Evolutionary conservation across 2,797 vertebrate species (phyloP).

Genomic region (Platyrinchus mystaceus): DNA sequence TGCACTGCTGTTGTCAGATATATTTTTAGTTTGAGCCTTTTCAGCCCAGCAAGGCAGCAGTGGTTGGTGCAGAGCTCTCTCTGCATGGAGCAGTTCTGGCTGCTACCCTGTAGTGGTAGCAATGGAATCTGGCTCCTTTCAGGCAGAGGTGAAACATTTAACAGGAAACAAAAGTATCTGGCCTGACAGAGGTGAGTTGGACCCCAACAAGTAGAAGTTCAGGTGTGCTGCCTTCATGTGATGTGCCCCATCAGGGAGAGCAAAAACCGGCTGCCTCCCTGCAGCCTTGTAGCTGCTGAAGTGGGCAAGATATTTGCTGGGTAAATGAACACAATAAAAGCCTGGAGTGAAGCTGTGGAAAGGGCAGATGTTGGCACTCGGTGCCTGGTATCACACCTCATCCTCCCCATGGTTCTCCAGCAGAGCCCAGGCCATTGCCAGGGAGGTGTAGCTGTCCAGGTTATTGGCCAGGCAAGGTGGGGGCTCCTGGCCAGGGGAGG

Average conservation of each 20-base stretch:
- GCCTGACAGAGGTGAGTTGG: background rate
- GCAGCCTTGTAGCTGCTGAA: background rate
- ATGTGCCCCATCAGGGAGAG: background rate
- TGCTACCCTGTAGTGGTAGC: fast-evolving
- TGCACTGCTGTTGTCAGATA: background rate
- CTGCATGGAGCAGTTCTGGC: background rate
- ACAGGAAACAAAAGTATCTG: background rate
- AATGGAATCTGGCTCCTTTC: background rate
- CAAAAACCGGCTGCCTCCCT: background rate
- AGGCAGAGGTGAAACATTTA: background rate
- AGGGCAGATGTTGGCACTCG: background rate
- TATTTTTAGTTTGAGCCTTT: background rate
- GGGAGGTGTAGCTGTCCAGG: background rate
- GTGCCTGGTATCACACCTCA: fast-evolving
- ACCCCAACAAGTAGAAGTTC: background rate
- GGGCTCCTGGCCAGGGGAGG: background rate
- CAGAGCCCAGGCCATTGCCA: background rate
- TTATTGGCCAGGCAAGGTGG: background rate
- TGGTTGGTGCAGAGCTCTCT: background rate
- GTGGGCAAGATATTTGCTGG: background rate
- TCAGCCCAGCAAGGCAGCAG: background rate
- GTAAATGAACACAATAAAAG: background rate
- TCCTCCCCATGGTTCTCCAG: background rate
- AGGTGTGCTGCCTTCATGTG: background rate
- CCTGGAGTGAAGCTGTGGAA: background rate